A percentile compares a stretch with the other conserved stretches of the same genome.
These are phyloP conservation scores for Phoebastria nigripes DNA, from an alignment of 2,797 vertebrate genomes.

Conservation along the genomic window DNA sequence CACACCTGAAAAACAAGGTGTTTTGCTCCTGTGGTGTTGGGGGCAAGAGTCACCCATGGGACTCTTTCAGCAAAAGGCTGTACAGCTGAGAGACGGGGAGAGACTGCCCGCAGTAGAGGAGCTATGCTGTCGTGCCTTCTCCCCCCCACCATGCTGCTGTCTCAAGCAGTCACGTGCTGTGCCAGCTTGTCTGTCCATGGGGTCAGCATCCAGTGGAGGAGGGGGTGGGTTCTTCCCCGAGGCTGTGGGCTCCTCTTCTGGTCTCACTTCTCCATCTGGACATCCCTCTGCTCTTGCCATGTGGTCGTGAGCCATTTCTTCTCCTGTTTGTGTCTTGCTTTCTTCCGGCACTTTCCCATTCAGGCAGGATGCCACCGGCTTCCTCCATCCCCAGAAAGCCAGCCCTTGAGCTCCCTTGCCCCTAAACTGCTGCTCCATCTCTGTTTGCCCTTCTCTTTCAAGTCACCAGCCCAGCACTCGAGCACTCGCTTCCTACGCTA, in stretches of 20 bases:
- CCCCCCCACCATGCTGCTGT: fast-evolving
- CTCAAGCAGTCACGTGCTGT: fast-evolving
- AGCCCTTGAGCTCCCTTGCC: not conserved
- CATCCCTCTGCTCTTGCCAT: not conserved
- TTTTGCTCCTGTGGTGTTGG: not conserved
- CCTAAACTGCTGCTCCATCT: not conserved
- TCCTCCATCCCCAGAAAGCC: not conserved
- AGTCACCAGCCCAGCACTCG: fast-evolving
- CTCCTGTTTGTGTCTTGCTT: not conserved
- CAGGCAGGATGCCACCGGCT: not conserved
- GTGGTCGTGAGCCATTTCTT: fast-evolving
- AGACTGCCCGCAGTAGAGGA: not conserved
- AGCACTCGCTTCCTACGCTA: fast-evolving
- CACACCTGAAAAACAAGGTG: not conserved
- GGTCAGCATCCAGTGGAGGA: not conserved
- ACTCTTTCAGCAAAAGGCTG: not conserved
- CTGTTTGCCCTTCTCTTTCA: not conserved
- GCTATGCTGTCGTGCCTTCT: not conserved
- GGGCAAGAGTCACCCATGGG: not conserved
- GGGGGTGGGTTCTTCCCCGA: fast-evolving
- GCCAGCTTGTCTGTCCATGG: not conserved
- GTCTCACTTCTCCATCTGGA: not conserved
- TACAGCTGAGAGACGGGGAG: not conserved
- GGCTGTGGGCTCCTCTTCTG: not conserved
- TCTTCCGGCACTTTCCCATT: not conserved